These are phyloP conservation scores for Pseudonaja textilis DNA, from an alignment of 2,113 vertebrate genomes.

Conservation along the genomic window DNA sequence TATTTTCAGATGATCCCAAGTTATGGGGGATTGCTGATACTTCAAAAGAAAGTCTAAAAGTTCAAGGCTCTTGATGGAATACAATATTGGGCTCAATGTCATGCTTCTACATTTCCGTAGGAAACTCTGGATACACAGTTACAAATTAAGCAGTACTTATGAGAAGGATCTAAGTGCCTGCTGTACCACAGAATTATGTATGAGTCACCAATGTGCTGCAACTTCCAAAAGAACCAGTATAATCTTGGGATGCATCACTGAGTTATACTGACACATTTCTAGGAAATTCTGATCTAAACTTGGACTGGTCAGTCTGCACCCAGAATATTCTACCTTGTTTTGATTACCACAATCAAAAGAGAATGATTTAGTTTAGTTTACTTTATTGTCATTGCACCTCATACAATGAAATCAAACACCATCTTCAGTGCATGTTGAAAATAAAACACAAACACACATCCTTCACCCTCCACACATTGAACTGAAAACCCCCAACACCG, in stretches of 20 bases:
- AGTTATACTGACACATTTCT: background rate
- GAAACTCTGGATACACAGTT: background rate
- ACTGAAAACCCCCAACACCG: too few species aligned
- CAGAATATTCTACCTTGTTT: background rate
- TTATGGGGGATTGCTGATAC: background rate
- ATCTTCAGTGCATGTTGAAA: too few species aligned
- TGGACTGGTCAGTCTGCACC: background rate
- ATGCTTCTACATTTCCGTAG: background rate
- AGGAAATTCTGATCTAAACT: background rate
- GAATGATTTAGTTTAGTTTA: background rate
- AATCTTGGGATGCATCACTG: background rate
- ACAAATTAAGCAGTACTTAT: background rate
- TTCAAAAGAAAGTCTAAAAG: background rate
- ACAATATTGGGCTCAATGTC: background rate
- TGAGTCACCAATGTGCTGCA: background rate
- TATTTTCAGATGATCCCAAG: background rate
- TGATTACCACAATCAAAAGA: background rate
- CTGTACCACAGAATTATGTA: background rate
- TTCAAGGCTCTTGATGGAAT: background rate
- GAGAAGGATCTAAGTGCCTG: background rate
- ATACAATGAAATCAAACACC: too few species aligned
- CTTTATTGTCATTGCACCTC: too few species aligned
- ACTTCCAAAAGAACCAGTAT: background rate
- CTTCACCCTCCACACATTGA: too few species aligned
- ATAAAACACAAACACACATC: too few species aligned